Base-by-base conservation (phyloP, 2,797 vertebrate species). In the Xenentodon cancila region DNA sequence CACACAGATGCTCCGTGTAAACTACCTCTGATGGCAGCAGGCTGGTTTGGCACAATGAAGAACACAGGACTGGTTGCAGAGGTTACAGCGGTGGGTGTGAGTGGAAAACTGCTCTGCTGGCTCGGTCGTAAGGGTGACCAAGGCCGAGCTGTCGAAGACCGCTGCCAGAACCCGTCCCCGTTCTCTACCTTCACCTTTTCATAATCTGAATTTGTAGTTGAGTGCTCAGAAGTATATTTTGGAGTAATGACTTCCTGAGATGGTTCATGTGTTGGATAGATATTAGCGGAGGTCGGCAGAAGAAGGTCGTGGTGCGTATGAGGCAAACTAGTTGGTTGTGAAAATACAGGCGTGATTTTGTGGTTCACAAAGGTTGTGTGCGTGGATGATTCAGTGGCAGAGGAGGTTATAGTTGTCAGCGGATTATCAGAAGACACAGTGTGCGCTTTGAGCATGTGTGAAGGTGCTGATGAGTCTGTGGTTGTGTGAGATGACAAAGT, bases 31-130 rank as follows among this genome's bases (percentile, higher is more conserved):
- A 93, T 71, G 47, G 59, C 53, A 9, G 75, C 84, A 21, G 90
- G 86, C 67, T 82, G 87, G 67, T 94, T 90, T 9, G 91, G 86
- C 1, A 90, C 77, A 2, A 94, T 79, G 81, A 87, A 93, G 45
- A 89, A 87, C 71, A 64, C 86, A 4, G 89, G 82, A 53, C n/a
- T 78, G 0, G 68, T 64, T 6, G 77, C 59, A 53, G 75, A 57
- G 50, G 54, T 64, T 4, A 19, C 37, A 42, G 19, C 42, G 19
- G 77, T 47, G 1, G 70, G 7, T 3, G 68, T 60, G 17, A 40
- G 17, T 0, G 34, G 0, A 2, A 44, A 9, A 0, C 4, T 21
- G 44, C 12, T 32, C 16, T 50, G 37, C 63, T 12, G 44, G 59
- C 32, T 53, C 46, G 64, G 59, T 22, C 48, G 11, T 2, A n/a